Percentiles rank a stretch among this genome's conserved stretches.
Conservation (phyloP, 1,140 invertebrate species). For the Camponotus floridanus region DNA sequence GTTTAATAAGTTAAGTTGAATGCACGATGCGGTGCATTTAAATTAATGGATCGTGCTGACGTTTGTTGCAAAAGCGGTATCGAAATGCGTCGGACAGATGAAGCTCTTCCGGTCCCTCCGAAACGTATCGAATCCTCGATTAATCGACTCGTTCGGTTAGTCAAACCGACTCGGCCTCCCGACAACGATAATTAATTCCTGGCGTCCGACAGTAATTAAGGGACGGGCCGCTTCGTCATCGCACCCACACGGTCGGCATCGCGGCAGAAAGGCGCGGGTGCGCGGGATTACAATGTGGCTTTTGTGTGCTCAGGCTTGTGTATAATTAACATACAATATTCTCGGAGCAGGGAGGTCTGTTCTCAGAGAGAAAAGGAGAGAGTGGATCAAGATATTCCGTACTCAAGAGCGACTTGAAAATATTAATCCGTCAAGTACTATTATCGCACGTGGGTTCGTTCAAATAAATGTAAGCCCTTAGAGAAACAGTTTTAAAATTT, state of each 20-base stretch:
- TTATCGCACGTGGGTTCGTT: not conserved
- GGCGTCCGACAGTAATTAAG: constrained; percentile 56
- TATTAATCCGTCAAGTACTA: constrained; percentile 26
- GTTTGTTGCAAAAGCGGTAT: not conserved
- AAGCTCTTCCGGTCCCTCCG: not conserved
- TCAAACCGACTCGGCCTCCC: constrained; percentile 12
- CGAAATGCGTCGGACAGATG: not conserved
- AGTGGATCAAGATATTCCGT: constrained; percentile 39
- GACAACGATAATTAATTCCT: constrained; percentile 70
- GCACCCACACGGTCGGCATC: constrained; percentile 51
- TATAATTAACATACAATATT: constrained; percentile 62
- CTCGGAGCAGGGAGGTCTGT: constrained; percentile 26
- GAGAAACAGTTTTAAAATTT: not conserved
- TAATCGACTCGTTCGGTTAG: constrained; percentile 50
- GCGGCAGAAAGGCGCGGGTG: not conserved
- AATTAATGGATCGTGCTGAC: constrained; percentile 53
- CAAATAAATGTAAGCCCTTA: not conserved
- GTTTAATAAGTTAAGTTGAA: not conserved
- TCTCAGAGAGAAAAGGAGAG: not conserved
- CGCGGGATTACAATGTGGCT: constrained; percentile 38
- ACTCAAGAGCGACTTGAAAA: constrained; percentile 11
- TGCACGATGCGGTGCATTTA: not conserved
- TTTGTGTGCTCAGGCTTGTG: constrained; percentile 17
- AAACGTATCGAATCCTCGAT: constrained; percentile 56
- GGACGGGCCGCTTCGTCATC: constrained; percentile 63